These are phyloP conservation scores for Bothrops jararaca DNA, from an alignment of 2,113 vertebrate species.

Conservation along the genomic window DNA sequence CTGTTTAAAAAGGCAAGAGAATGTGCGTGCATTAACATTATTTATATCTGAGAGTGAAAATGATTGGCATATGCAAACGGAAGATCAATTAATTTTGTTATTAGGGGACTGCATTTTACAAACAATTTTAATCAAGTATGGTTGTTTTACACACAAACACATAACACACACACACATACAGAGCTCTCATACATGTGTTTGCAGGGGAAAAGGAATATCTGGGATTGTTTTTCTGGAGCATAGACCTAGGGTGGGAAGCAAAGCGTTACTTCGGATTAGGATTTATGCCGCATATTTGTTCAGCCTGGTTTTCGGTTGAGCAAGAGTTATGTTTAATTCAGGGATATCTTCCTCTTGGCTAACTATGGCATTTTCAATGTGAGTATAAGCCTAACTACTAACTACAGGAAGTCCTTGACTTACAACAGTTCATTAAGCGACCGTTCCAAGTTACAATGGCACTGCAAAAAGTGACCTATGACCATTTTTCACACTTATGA, in stretches of 20 bases:
- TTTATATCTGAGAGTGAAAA: not conserved
- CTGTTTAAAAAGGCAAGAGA: not conserved
- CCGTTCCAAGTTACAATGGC: too few species aligned
- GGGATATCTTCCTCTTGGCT: not conserved
- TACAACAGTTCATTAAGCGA: too few species aligned
- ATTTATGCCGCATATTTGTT: not conserved
- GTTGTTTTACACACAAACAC: not conserved
- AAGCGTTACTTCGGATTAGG: not conserved
- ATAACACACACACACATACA: not conserved
- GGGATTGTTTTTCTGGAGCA: not conserved
- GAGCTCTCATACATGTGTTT: not conserved
- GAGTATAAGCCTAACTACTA: not conserved
- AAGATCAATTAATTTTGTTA: not conserved
- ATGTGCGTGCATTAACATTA: not conserved
- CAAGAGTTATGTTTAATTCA: not conserved
- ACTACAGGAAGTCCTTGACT: not conserved
- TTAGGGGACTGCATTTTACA: not conserved
- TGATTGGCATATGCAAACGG: not conserved
- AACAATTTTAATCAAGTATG: not conserved
- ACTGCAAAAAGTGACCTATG: too few species aligned
- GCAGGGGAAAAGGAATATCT: not conserved
- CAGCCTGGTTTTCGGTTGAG: not conserved
- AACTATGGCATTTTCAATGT: not conserved
- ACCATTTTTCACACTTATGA: too few species aligned
- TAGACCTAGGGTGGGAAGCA: not conserved